Evolutionary conservation across 2,113 vertebrate species (phyloP).

Genomic region (Cyanoramphus novaezelandiae): DNA sequence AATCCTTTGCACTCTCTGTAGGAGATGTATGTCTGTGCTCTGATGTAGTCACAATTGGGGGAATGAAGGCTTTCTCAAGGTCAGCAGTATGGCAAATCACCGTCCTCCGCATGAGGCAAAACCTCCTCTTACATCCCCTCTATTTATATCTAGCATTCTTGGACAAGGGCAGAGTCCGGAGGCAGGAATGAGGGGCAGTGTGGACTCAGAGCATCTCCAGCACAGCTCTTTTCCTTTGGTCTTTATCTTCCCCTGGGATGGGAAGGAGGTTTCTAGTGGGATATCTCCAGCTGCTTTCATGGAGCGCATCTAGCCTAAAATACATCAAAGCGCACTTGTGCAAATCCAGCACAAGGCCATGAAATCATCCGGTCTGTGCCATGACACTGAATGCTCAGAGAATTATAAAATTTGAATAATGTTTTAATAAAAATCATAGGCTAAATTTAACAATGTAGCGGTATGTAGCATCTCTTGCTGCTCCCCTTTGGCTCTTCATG

Average conservation of each 20-base stretch:
- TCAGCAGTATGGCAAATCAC: background rate
- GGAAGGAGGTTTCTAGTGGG: background rate
- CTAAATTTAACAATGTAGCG: background rate
- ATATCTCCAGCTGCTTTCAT: background rate
- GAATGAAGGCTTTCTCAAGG: background rate
- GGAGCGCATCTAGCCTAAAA: background rate
- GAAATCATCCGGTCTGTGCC: background rate
- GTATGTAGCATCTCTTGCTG: background rate
- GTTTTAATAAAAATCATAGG: background rate
- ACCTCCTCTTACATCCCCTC: background rate
- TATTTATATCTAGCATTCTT: background rate
- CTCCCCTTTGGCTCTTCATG: background rate
- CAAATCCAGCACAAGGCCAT: background rate
- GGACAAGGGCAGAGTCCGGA: fast-evolving
- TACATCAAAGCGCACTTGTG: background rate
- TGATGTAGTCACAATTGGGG: fast-evolving
- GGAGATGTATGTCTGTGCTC: background rate
- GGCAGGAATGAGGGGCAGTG: background rate
- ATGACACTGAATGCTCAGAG: background rate
- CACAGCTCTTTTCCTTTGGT: background rate
- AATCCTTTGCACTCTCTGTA: background rate
- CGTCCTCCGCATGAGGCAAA: background rate
- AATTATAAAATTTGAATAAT: background rate
- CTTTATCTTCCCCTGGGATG: background rate
- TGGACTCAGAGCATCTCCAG: background rate